Conservation (phyloP, 2,888 invertebrate genomes). For the Yponomeuta malinellus region DNA sequence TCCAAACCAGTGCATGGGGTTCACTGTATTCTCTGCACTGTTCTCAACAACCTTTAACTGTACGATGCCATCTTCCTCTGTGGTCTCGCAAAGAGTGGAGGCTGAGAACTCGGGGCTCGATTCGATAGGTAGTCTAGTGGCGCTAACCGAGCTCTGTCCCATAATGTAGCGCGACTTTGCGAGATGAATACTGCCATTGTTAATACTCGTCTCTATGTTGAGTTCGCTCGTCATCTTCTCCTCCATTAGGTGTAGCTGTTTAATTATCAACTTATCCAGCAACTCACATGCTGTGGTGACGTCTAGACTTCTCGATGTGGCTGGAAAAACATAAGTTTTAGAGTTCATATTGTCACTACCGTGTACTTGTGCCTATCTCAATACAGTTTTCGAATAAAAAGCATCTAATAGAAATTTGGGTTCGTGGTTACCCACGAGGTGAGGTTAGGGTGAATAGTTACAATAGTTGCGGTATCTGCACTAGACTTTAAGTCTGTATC, state of each 20-base stretch:
- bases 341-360: too few species aligned
- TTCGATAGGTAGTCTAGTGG: conserved; percentile 82
- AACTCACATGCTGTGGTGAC: conserved; percentile 60
- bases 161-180: conserved; percentile 87
- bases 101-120: conserved; percentile 67
- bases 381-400: too few species aligned
- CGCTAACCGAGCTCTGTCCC: conserved; percentile 83
- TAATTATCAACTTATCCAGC: conserved; percentile 81
- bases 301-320: background rate
- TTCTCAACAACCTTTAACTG: conserved; percentile 53
- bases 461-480: too few species aligned
- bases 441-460: too few species aligned
- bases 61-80: conserved; percentile 59
- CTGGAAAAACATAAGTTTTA: background rate
- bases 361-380: too few species aligned
- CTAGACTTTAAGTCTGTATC: too few species aligned
- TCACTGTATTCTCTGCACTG: conserved; percentile 45
- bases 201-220: conserved; percentile 80
- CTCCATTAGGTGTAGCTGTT: conserved; percentile 83
- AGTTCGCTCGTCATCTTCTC: conserved; percentile 81
- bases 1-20: conserved; percentile 92
- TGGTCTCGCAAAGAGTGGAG: conserved; percentile 46
- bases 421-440: too few species aligned
- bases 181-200: conserved; percentile 82
- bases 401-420: too few species aligned